Evolutionary conservation across 2,113 vertebrate genomes (phyloP).

Genomic region (Oreotrochilus melanogaster): DNA sequence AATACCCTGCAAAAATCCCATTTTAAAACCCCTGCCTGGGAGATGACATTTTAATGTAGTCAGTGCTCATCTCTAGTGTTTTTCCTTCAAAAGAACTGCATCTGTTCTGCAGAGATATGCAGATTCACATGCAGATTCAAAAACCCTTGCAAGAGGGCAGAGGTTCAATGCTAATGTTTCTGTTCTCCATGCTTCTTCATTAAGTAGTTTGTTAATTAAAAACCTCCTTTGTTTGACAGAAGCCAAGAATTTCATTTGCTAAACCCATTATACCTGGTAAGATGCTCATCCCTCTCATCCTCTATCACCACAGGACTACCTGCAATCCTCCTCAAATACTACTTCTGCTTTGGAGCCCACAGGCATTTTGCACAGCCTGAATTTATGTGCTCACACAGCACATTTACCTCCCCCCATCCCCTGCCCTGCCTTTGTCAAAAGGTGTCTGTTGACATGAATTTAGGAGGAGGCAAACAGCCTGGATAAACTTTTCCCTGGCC

Average conservation of each 20-base stretch:
- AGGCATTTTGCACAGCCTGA: neutral
- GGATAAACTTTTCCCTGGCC: neutral
- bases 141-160: neutral
- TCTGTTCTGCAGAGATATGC: slow-evolving; percentile 53
- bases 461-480: neutral
- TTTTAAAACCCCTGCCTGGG: slow-evolving; percentile 4
- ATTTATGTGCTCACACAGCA: neutral
- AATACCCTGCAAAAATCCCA: slow-evolving; percentile 1
- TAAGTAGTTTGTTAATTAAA: slow-evolving; percentile 49
- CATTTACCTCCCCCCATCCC: neutral
- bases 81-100: neutral
- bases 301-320: neutral
- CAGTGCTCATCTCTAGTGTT: slow-evolving; percentile 24
- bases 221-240: neutral
- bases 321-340: neutral
- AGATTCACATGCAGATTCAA: neutral
- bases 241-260: slow-evolving; percentile 21
- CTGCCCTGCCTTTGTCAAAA: neutral
- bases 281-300: neutral
- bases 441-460: neutral
- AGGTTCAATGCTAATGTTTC: neutral
- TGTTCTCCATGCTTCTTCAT: neutral
- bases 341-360: neutral
- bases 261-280: slow-evolving; percentile 23
- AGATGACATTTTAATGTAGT: slow-evolving; percentile 50